Conservation (phyloP, 2,113 vertebrate genomes). For the Petromus typicus region DNA sequence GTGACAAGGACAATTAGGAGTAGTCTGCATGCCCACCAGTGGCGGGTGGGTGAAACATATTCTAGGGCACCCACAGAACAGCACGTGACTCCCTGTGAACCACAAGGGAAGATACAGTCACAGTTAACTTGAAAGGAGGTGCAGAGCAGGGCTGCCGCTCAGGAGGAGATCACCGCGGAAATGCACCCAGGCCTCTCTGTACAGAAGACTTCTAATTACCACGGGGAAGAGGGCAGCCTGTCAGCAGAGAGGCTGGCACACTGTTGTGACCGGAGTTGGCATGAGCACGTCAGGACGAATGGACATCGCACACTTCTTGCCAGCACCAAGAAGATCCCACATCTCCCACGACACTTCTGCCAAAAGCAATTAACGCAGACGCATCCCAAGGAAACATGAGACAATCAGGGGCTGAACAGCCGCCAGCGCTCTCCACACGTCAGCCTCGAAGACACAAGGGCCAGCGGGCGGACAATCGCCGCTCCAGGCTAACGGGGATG, state of each 20-base stretch:
- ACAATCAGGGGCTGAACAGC: accelerated
- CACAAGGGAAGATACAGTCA: accelerated
- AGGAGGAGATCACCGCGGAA: not conserved
- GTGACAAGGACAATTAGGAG: accelerated
- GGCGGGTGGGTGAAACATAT: too few species aligned
- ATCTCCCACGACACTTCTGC: not conserved
- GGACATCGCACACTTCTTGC: accelerated
- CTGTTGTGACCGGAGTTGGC: accelerated
- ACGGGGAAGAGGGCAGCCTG: accelerated
- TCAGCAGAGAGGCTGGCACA: accelerated
- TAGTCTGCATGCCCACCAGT: not conserved
- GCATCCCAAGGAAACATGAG: not conserved
- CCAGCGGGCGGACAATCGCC: accelerated
- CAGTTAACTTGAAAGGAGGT: too few species aligned
- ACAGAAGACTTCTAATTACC: not conserved
- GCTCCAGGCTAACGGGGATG: accelerated
- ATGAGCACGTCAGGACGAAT: accelerated
- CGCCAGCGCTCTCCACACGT: not conserved
- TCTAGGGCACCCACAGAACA: accelerated
- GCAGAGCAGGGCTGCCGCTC: accelerated
- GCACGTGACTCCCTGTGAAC: accelerated
- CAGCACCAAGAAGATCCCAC: accelerated
- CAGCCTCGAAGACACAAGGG: accelerated
- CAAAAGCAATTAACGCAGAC: accelerated
- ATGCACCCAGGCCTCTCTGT: not conserved